phyloP scores from a whole-genome alignment of 2,113 vertebrate species.

The Catharus bicknelli region DNA sequence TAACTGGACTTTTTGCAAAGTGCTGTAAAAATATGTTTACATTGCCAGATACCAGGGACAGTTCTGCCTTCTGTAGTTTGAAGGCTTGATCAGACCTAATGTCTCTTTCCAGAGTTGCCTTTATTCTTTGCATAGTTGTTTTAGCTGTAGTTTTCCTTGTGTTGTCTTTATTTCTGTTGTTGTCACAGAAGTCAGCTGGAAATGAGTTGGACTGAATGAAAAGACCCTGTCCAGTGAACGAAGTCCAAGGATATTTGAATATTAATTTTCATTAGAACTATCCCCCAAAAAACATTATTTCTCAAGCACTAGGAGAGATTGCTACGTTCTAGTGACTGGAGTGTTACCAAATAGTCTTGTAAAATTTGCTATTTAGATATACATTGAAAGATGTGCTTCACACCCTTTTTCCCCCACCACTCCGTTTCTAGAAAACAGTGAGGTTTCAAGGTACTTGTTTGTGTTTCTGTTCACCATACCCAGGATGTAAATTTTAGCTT shows the following conservation, averaged over 20 bases:
- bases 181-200: not conserved
- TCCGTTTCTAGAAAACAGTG: not conserved
- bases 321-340: not conserved
- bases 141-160: not conserved
- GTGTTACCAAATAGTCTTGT: not conserved
- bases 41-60: not conserved
- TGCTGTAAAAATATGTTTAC: not conserved
- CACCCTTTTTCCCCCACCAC: rapidly evolving
- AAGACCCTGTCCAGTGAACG: not conserved
- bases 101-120: not conserved
- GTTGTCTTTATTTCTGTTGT: not conserved
- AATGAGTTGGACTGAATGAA: not conserved
- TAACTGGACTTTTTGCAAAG: not conserved
- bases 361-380: not conserved
- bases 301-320: not conserved
- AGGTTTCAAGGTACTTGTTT: not conserved
- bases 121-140: not conserved
- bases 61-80: not conserved
- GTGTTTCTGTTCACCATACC: not conserved
- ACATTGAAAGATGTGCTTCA: not conserved
- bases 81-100: not conserved
- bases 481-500: not conserved
- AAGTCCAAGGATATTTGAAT: not conserved
- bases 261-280: not conserved
- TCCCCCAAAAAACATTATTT: not conserved